Base-by-base conservation (phyloP, 2,113 vertebrate species). In the Alexandromys fortis region DNA sequence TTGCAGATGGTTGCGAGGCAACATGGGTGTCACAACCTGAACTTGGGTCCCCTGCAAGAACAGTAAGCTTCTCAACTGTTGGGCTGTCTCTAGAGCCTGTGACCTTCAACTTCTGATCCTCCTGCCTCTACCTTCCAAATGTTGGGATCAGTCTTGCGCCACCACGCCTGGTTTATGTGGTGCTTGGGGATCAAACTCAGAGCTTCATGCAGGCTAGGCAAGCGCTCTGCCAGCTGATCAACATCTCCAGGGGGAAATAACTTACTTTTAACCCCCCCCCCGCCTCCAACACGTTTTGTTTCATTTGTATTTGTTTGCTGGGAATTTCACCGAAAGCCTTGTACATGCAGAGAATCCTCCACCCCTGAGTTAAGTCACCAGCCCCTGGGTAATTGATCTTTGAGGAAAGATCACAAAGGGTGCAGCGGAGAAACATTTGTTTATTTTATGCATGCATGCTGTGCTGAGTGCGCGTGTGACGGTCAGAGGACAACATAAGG, bases 341-440 rank as follows among this genome's bases (percentile, higher is more conserved):
- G n/a, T 3, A 21, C 19, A 17, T 21, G 10, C 45, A 30, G 35
- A 6, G 0, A n/a, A 12, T 52, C 42, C 68, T 47, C 30, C 30
- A n/a, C 79, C 30, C 6, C 19, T 58, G n/a, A 63, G n/a, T 17
- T 65, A 26, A 38, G 28, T 30, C 58, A 24, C 63, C 19, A 79
- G 35, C 33, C 6, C 30, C 45, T 19, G n/a, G 26, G 61, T 35
- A 68, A 63, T 4, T 83, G 47, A 75, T 49, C 92, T 90, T 83
- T 88, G 63, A 95, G n/a, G 86, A 78, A 75, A 47, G 35, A 77
- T 26, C 47, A 82, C 58, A 96, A 92, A 73, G 10, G 77, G 87
- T 79, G 30, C 19, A 83, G 22, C 65, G 38, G 42, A 93, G 52
- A 81, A 3, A 12, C 47, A 63, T 42, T 61, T 63, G 14, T 42